Percentiles rank a stretch among this genome's conserved stretches.
These are phyloP conservation scores for Stercorarius parasiticus DNA, from an alignment of 2,113 vertebrate genomes.

Conservation along the genomic window DNA sequence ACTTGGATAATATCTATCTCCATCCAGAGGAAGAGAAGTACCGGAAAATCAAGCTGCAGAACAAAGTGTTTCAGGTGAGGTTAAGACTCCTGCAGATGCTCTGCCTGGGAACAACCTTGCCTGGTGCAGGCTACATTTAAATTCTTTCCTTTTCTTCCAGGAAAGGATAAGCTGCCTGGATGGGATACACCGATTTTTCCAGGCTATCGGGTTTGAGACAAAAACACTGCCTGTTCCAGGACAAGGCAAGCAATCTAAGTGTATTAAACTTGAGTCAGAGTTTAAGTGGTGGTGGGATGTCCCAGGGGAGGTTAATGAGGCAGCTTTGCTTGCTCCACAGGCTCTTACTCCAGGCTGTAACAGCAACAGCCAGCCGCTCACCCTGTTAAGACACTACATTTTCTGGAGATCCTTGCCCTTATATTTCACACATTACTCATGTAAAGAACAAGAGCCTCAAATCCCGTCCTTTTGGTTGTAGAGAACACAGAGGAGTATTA, in stretches of 20 bases:
- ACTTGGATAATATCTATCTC: conserved; percentile 91
- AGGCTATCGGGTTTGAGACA: conserved; percentile 87
- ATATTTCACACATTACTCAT: accelerated
- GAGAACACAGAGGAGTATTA: conserved; percentile 86
- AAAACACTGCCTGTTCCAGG: conserved; percentile 75
- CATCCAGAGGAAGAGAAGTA: conserved; percentile 93
- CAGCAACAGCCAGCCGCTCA: not conserved
- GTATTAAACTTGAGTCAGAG: not conserved
- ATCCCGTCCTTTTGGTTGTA: not conserved
- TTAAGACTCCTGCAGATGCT: not conserved
- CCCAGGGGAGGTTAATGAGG: not conserved
- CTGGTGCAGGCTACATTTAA: not conserved
- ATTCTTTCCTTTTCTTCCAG: conserved; percentile 57
- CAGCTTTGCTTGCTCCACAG: not conserved
- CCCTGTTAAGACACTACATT: accelerated
- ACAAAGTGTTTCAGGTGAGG: conserved; percentile 93
- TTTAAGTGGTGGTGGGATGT: not conserved
- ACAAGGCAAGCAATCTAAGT: conserved; percentile 77
- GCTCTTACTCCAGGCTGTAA: not conserved
- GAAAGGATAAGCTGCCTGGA: conserved; percentile 88
- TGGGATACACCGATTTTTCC: conserved; percentile 85
- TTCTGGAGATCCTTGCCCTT: no score
- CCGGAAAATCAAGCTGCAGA: conserved; percentile 89
- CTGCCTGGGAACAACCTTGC: not conserved
- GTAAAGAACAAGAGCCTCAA: not conserved